Base-by-base conservation (phyloP, 64 coral and sea anemone genomes). In the Anthopleura sola region DNA sequence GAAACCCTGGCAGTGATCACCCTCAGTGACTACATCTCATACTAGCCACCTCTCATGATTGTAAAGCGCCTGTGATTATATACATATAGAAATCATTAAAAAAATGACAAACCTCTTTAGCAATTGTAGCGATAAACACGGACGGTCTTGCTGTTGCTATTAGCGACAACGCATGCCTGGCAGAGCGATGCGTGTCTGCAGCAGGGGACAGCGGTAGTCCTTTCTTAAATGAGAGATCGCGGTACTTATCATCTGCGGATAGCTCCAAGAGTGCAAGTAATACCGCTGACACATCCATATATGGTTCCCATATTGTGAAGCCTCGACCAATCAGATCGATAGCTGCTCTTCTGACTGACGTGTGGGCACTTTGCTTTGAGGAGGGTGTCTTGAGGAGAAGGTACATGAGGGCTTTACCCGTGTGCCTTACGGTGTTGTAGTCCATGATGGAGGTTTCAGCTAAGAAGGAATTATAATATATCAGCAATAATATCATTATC, bases 231-330 rank as follows among this genome's bases (percentile, higher is more conserved):
- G 89, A 89, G 39, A 94, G 71, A 38, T 94, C 87, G 36, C 88
- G 93, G 49, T 89, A 78, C 39, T 89, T 99, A 68, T 91, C 91
- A 66, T 99, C 90, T 55, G 93, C 92, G 39, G 91, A 99, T 14
- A 99, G 55, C 84, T 99, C 97, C 69, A 99, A 84, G 40, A 99
- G 90, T 2, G 97, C 87, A 32, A 99, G 57, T 18, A 99, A 78
- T 16, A 99, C 97, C 26, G 97, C 86, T 78, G 97, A 99, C 71
- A 99, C 97, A 68, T 99, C 97, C 97, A 99, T 99, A 85, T 99
- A 99, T 17, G 97, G 92, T 44, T 99, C 97, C 97, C 97, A 99
- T 23, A 99, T 55, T 19, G 97, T 92, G 57, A 99, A 99, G 0
- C 97, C 97, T 56, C 95, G 92, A 88, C 95, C 95, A 94, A 98